Conservation (phyloP, 1,140 invertebrate species). For the Dendrolimus kikuchii region DNA sequence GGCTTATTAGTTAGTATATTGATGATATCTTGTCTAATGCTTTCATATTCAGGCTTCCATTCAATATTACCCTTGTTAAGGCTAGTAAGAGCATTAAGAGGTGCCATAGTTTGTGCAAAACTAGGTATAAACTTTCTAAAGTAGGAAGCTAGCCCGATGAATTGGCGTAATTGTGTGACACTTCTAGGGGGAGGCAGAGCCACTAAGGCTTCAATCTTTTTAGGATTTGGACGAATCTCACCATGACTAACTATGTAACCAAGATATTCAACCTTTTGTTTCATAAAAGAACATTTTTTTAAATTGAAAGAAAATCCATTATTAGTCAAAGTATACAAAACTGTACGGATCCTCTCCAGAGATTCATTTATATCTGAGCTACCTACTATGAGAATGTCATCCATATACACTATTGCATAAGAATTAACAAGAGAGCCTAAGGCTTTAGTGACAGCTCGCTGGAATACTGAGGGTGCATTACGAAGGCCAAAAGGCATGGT, state of each 20-base stretch:
- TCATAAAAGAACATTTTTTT: slow-evolving; percentile 21
- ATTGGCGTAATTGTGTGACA: slow-evolving; percentile 23
- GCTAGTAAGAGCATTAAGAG: slow-evolving; percentile 17
- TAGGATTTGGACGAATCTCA: slow-evolving; percentile 16
- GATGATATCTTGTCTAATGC: slow-evolving; percentile 13
- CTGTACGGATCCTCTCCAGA: slow-evolving; percentile 2
- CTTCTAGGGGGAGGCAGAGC: slow-evolving; percentile 23
- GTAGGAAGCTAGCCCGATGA: slow-evolving; percentile 23
- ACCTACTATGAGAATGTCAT: slow-evolving; percentile 1
- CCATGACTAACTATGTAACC: slow-evolving; percentile 18
- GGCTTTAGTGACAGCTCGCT: slow-evolving; percentile 4
- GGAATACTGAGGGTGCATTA: slow-evolving; percentile 2
- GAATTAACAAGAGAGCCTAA: not conserved
- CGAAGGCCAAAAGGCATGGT: slow-evolving; percentile 3
- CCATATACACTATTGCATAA: not conserved
- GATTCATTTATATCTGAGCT: not conserved
- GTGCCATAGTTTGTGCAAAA: slow-evolving; percentile 23
- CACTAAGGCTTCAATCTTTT: slow-evolving; percentile 18
- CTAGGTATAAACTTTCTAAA: slow-evolving; percentile 13
- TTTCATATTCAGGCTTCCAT: slow-evolving; percentile 17
- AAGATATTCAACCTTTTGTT: slow-evolving; percentile 24
- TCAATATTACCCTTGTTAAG: slow-evolving; percentile 5
- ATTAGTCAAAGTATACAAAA: not conserved
- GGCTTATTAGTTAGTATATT: slow-evolving; percentile 15
- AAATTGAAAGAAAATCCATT: slow-evolving; percentile 2